Evolutionary conservation across 2,797 vertebrate species (phyloP), one percentile per base, ranked within the genome.

Genomic region (Coregonus sp.): DNA sequence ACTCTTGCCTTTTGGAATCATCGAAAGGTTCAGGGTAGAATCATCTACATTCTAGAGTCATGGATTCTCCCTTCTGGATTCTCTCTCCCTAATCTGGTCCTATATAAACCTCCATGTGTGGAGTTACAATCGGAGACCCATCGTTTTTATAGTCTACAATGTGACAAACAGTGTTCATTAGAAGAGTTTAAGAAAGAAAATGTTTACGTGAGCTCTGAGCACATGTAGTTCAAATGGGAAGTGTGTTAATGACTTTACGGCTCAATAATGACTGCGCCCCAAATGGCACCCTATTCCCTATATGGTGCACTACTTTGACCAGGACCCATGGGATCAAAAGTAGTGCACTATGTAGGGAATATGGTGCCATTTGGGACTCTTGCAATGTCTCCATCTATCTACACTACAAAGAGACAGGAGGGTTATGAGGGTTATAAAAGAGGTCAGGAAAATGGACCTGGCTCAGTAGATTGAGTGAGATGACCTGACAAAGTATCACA

Each of bases 171-270:
- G 2, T 15, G 18, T 74, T 68, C 29, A 68, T 70, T 4, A n/a
- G 18, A 69, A 47, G 33, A 37, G 67, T 35, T 69, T 69, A 37
- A 35, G 51, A 31, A 72, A 54, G 70, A 72, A 56, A 50, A 52
- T 56, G 70, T 56, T 72, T 72, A 72, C 31, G 50, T 33, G 51
- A 72, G 51, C 70, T 56, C 29, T 31, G 37, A 35, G 29, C 70
- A 72, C 29, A 18, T 52, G 70, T 18, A 51, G 70, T 72, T 56
- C 51, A 72, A 52, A 31, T 72, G 56, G 51, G 70, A 72, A 56
- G 70, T 72, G 14, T 31, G n/a, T 72, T 72, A 72, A 51, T 72
- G 70, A 72, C 70, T 29, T 67, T 67, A 67, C 29, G 65, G 65
- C 65, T 35, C 16, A 67, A 31, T 9, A 66, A 4, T 66, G 25